These are phyloP conservation scores for Pollenia angustigena DNA, from an alignment of 2,888 invertebrate species.

Conservation along the genomic window DNA sequence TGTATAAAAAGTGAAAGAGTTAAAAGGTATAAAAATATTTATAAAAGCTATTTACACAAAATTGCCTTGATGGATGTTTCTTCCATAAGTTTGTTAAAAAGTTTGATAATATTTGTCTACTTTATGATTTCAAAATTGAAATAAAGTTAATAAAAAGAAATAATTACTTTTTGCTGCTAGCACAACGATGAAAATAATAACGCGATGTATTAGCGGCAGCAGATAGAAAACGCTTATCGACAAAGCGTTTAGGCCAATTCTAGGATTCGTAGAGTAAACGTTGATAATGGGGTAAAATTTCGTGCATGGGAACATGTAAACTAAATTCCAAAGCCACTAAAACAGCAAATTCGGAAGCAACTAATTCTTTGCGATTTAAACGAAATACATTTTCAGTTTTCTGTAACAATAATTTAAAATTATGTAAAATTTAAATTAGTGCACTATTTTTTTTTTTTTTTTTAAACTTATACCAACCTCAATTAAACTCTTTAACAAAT, in stretches of 20 bases:
- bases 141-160: slow-evolving; percentile 17
- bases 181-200: slow-evolving; percentile 78
- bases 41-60: slow-evolving; percentile 41
- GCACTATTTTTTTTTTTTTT: neutral
- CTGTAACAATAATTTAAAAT: slow-evolving; percentile 84
- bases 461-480: slow-evolving; percentile 87
- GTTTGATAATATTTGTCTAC: slow-evolving; percentile 3
- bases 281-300: slow-evolving; percentile 97
- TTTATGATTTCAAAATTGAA: neutral
- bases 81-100: neutral
- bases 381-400: slow-evolving; percentile 96
- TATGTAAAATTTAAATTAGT: neutral
- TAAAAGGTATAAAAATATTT: slow-evolving; percentile 27
- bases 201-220: slow-evolving; percentile 78
- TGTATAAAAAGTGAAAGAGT: slow-evolving; percentile 13
- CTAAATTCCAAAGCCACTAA: slow-evolving; percentile 97
- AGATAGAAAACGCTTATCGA: slow-evolving; percentile 79
- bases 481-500: slow-evolving; percentile 92
- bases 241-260: slow-evolving; percentile 84
- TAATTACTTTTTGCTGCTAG: slow-evolving; percentile 79
- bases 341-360: slow-evolving; percentile 96
- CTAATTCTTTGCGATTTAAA: slow-evolving; percentile 94
- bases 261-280: slow-evolving; percentile 96
- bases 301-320: slow-evolving; percentile 95
- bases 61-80: neutral